Evolutionary conservation across 2,888 invertebrate genomes (phyloP).

Genomic region (Celastrina argiolus): DNA sequence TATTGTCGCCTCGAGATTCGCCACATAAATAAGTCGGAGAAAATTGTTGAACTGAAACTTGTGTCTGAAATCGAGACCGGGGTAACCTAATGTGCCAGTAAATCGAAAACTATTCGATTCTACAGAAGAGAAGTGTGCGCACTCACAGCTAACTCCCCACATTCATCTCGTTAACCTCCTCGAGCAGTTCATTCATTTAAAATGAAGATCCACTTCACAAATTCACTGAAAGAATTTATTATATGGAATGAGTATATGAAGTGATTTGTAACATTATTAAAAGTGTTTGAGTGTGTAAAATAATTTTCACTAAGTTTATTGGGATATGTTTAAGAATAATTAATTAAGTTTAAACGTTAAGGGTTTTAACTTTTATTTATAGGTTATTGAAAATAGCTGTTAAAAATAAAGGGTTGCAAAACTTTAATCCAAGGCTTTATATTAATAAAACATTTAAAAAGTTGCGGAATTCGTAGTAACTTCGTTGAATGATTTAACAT

Average conservation of each 20-base stretch:
- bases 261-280: not conserved
- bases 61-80: not conserved
- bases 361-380: too few species aligned
- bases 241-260: not conserved
- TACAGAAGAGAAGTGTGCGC: slow-evolving; percentile 10
- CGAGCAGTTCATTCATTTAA: slow-evolving; percentile 17
- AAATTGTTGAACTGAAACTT: not conserved
- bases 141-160: not conserved
- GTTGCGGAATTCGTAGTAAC: not conserved
- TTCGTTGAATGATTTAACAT: not conserved
- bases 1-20: not conserved
- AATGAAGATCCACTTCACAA: not conserved
- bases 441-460: slow-evolving; percentile 3
- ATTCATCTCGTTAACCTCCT: slow-evolving; percentile 2
- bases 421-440: not conserved
- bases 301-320: too few species aligned
- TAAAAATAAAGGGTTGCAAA: not conserved
- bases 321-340: too few species aligned
- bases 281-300: not conserved
- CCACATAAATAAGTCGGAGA: not conserved
- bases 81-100: not conserved
- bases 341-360: too few species aligned
- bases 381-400: too few species aligned
- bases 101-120: slow-evolving; percentile 14
- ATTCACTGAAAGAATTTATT: not conserved